Base-by-base conservation (phyloP, 2,113 vertebrate species). In the Todiramphus saurophagus region DNA sequence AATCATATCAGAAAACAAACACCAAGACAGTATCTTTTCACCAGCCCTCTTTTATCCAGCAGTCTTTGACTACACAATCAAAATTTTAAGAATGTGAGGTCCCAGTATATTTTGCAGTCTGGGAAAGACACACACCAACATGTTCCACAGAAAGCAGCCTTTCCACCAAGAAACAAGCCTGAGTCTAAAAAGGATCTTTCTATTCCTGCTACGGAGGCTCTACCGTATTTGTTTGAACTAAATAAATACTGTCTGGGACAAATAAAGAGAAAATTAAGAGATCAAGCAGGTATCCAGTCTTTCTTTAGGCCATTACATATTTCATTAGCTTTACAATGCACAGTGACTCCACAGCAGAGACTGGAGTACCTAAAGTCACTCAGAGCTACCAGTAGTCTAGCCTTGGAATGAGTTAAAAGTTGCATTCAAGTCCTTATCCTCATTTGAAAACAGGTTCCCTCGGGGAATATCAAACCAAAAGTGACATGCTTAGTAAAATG, bases 241-340 rank as follows among this genome's bases (percentile, higher is more conserved):
- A 39, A 13, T 62, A 79, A 79, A 53, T 41, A 67, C 44, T 85
- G 37, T 19, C 8, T 27, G 17, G 12, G 11, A 7, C 24, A 48
- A 51, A 83, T 39, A 63, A 75, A 39, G 11, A 41, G 7, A 64
- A 44, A 81, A 51, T 51, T n/a, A 23, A 69, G 73, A 87, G 10
- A 48, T 23, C 0, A 0, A 25, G 5, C 3, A 77, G 4, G 20
- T 77, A 64, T 46, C 28, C 23, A 73, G 31, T 25, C 18, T 53
- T 73, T 63, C 18, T 63, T 89, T 72, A 80, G 13, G 5, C 3
- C 21, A 56, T 8, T n/a, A 18, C 76, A 14, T 72, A 67, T 41
- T 76, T 73, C 18, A 73, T 73, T 56, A 64, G 16, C 15, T 77
- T 83, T 83, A 41, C 41, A 41, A 41, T 41, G 41, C 43, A 15